Percentiles rank a stretch among this genome's conserved stretches.
phyloP scores from a whole-genome alignment of 2,113 vertebrate species.

The Papio anubis region DNA sequence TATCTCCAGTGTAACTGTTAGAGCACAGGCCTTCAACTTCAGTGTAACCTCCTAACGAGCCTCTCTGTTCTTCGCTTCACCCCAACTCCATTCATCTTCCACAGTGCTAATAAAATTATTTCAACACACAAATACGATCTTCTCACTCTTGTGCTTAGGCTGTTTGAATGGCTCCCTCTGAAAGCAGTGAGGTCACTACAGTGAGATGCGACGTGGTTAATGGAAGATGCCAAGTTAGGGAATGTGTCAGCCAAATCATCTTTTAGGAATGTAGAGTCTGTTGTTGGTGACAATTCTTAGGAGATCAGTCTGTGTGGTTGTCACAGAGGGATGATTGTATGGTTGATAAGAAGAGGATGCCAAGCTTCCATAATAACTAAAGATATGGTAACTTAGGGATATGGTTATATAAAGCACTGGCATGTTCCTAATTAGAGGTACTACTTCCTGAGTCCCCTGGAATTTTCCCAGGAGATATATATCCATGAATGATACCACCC shows the following conservation, averaged over 20 bases:
- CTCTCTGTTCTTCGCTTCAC: not conserved
- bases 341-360: not conserved
- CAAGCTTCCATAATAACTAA: not conserved
- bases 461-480: not conserved
- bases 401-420: not conserved
- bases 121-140: not conserved
- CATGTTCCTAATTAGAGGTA: not conserved
- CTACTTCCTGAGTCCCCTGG: not conserved
- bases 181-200: not conserved
- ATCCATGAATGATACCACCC: not conserved
- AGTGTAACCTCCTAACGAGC: not conserved
- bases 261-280: not conserved
- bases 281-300: not conserved
- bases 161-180: not conserved
- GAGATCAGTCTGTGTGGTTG: not conserved
- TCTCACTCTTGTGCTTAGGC: not conserved
- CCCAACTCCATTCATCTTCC: not conserved
- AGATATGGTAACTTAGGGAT: not conserved
- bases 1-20: not conserved
- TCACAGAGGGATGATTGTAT: not conserved
- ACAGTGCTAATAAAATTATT: not conserved
- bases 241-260: not conserved
- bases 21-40: not conserved
- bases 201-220: not conserved
- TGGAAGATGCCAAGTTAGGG: not conserved